These are phyloP conservation scores for Bubo scandiacus DNA, from an alignment of 2,113 vertebrate species.

Conservation along the genomic window DNA sequence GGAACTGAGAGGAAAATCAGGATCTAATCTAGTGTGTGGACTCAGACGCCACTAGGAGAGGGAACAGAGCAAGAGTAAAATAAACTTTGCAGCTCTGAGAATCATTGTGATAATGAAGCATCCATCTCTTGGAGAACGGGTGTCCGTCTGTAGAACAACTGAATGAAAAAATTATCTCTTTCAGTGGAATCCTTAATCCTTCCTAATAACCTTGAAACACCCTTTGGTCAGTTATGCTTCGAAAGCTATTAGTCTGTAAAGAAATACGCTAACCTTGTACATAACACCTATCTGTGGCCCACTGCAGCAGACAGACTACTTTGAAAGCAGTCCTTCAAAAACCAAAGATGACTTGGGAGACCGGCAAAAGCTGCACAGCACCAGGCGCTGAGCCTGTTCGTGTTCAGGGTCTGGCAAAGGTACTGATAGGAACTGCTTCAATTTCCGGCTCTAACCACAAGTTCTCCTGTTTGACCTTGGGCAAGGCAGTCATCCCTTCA, in stretches of 20 bases:
- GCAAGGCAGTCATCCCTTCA: neutral
- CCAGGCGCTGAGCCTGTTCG: neutral
- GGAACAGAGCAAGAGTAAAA: neutral
- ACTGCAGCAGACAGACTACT: neutral
- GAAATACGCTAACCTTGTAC: neutral
- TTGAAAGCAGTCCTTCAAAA: neutral
- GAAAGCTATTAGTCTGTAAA: neutral
- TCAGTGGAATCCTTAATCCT: neutral
- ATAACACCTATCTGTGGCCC: neutral
- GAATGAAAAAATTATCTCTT: neutral
- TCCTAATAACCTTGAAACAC: neutral
- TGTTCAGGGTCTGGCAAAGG: neutral
- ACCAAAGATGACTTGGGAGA: neutral
- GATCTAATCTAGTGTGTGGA: neutral
- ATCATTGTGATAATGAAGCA: neutral
- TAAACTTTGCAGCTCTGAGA: neutral
- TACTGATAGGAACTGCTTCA: neutral
- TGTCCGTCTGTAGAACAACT: rapidly evolving
- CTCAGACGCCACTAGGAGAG: neutral
- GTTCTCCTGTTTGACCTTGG: neutral
- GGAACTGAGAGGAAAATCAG: neutral
- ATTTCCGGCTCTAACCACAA: neutral
- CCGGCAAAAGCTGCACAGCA: neutral
- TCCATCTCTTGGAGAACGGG: neutral
- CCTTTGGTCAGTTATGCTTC: neutral